Evolutionary conservation across 2,113 vertebrate genomes (phyloP).

Genomic region (Brienomyrus brachyistius): DNA sequence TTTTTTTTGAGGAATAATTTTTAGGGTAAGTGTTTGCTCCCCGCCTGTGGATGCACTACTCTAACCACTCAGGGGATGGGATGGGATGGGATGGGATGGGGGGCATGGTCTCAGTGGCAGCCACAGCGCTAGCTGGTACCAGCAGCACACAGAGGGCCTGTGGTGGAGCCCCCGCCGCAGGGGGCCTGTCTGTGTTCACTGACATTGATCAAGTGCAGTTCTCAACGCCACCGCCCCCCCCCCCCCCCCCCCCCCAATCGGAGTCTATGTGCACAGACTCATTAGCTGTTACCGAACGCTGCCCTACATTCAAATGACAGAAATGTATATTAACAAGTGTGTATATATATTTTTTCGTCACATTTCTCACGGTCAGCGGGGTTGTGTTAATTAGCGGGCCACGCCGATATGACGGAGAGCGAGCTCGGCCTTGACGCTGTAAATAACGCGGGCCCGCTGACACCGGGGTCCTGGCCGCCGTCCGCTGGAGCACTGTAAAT

Average conservation of each 20-base stretch:
- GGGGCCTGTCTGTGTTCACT: neutral
- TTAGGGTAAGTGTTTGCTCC: neutral
- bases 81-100: neutral
- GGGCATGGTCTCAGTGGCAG: neutral
- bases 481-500: neutral
- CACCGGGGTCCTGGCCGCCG: neutral
- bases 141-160: neutral
- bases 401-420: neutral
- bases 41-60: neutral
- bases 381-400: constrained; percentile 1
- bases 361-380: constrained; percentile 3
- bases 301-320: neutral
- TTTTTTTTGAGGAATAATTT: neutral
- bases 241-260: neutral
- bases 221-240: neutral
- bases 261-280: constrained; percentile 3
- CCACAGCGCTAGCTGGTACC: neutral
- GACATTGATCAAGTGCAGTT: constrained; percentile 11
- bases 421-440: neutral
- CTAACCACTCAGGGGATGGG: no score
- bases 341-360: constrained; percentile 7
- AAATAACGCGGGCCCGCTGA: neutral
- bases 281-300: neutral
- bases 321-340: neutral
- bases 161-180: neutral